Evolutionary conservation across 2,113 vertebrate genomes (phyloP).

Genomic region (Ovibos moschatus): DNA sequence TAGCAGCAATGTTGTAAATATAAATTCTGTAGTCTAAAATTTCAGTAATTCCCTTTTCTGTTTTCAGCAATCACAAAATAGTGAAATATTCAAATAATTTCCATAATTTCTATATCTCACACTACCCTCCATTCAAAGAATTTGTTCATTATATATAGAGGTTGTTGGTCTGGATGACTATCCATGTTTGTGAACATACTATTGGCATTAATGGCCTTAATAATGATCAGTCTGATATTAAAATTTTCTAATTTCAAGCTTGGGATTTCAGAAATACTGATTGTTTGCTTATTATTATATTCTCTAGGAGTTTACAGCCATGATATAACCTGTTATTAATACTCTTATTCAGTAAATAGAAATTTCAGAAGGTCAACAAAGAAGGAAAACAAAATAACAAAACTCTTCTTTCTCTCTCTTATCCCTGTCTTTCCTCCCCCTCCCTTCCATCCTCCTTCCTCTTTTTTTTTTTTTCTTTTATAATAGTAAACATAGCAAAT

Average conservation of each 20-base stretch:
- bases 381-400: conserved; percentile 13
- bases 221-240: not conserved
- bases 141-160: not conserved
- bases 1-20: not conserved
- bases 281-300: conserved; percentile 4
- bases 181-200: not conserved
- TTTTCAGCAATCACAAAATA: not conserved
- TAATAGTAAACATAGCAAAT: conserved; percentile 49
- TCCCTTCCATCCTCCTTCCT: not conserved
- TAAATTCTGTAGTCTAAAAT: not conserved
- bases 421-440: not conserved
- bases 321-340: not conserved
- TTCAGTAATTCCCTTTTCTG: not conserved
- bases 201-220: not conserved
- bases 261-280: conserved; percentile 25
- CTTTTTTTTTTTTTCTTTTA: not conserved
- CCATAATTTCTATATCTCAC: not conserved
- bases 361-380: conserved; percentile 46
- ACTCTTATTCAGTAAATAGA: conserved; percentile 40
- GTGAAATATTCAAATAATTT: not conserved
- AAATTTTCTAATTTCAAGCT: not conserved
- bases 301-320: conserved; percentile 7
- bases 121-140: not conserved
- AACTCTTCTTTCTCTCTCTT: not conserved
- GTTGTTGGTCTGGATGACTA: not conserved